Evolutionary conservation across 2,113 vertebrate genomes (phyloP).

Genomic region (Sphyrna mokarran): DNA sequence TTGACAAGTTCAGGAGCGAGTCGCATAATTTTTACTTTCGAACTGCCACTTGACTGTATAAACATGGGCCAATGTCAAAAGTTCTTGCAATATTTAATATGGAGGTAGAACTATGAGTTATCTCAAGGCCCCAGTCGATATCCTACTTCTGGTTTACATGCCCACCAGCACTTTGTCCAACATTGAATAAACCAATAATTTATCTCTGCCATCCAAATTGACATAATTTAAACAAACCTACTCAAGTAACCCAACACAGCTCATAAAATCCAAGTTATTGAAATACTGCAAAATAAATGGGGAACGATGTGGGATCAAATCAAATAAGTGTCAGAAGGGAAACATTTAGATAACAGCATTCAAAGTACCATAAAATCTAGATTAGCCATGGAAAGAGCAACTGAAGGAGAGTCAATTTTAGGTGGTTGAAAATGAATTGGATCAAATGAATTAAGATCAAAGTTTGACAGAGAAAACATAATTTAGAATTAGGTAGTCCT

Average conservation of each 20-base stretch:
- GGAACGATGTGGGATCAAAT: too few species aligned
- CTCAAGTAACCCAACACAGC: background rate
- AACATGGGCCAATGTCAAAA: background rate
- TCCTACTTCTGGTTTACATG: background rate
- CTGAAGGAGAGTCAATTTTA: too few species aligned
- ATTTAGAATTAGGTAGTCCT: too few species aligned
- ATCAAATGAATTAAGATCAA: too few species aligned
- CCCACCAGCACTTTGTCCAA: background rate
- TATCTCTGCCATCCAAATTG: background rate
- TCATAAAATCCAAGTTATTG: background rate
- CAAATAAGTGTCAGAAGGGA: too few species aligned
- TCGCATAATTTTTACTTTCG: too few species aligned
- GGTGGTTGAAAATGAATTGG: too few species aligned
- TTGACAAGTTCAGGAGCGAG: too few species aligned
- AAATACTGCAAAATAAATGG: background rate
- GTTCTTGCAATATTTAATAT: background rate
- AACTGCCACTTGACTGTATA: background rate
- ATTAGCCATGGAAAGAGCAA: too few species aligned
- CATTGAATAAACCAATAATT: background rate
- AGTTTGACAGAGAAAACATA: too few species aligned
- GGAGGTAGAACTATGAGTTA: background rate
- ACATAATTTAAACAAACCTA: background rate
- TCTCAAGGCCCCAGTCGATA: background rate
- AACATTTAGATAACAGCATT: too few species aligned
- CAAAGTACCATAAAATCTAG: too few species aligned